Conservation (phyloP, 2,113 vertebrate species). For the Isurus oxyrinchus region DNA sequence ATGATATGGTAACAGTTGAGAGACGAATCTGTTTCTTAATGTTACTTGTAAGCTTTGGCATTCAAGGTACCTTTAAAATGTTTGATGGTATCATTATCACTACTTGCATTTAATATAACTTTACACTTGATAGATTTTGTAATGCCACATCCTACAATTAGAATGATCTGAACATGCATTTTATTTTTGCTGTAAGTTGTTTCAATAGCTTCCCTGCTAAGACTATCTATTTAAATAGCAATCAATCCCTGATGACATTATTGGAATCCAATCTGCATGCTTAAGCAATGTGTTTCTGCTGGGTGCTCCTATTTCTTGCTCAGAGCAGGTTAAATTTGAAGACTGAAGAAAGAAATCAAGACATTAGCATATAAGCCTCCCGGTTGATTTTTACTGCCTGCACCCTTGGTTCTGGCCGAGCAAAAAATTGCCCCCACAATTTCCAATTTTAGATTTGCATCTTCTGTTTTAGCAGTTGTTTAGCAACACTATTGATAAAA, state of each 20-base stretch:
- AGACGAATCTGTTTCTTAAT: background rate
- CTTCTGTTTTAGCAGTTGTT: background rate
- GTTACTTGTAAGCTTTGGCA: background rate
- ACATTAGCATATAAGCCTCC: background rate
- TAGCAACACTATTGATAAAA: background rate
- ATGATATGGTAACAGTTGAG: background rate
- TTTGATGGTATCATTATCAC: background rate
- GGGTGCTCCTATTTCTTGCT: background rate
- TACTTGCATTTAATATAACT: background rate
- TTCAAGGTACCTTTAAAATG: background rate
- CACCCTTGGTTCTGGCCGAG: background rate
- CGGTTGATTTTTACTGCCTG: background rate
- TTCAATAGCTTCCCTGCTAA: background rate
- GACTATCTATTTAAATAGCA: background rate
- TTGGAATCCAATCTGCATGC: background rate
- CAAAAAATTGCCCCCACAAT: background rate
- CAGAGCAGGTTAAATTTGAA: background rate
- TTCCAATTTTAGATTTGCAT: background rate
- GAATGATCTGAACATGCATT: background rate
- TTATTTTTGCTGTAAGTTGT: background rate
- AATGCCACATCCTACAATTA: background rate
- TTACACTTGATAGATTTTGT: background rate
- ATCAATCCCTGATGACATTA: background rate
- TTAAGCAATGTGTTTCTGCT: background rate
- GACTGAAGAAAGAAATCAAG: background rate